Evolutionary conservation across 2,797 vertebrate genomes (phyloP).

Genomic region (Crenichthys baileyi): DNA sequence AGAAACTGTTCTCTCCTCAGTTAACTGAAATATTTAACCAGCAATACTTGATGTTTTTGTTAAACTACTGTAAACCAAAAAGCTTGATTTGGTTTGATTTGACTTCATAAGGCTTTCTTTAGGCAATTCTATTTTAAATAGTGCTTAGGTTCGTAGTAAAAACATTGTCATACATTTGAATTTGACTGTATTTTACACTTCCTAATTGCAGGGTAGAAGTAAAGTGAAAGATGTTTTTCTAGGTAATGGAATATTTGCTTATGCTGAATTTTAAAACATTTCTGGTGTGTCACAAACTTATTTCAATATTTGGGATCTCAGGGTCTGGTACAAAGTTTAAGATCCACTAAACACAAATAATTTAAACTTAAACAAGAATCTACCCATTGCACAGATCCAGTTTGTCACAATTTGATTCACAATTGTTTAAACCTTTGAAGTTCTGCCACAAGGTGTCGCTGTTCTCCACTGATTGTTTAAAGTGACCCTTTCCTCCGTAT

Average conservation of each 20-base stretch:
- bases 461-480: constrained; percentile 41
- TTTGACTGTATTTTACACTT: neutral
- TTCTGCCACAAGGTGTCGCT: constrained; percentile 67
- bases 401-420: neutral
- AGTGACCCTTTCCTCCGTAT: constrained; percentile 10
- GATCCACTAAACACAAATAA: neutral
- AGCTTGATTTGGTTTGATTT: neutral
- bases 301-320: neutral
- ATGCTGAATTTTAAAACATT: neutral
- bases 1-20: constrained; percentile 14
- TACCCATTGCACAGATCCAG: neutral
- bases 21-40: constrained; percentile 17
- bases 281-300: neutral
- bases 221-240: neutral
- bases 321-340: neutral
- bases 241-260: neutral
- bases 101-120: neutral
- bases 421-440: constrained; percentile 15
- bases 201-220: neutral
- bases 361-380: neutral
- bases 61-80: neutral
- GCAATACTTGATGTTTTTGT: neutral
- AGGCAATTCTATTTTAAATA: neutral
- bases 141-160: neutral
- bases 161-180: neutral